Conservation (phyloP, 2,113 vertebrate genomes). For the Raja brachyura region DNA sequence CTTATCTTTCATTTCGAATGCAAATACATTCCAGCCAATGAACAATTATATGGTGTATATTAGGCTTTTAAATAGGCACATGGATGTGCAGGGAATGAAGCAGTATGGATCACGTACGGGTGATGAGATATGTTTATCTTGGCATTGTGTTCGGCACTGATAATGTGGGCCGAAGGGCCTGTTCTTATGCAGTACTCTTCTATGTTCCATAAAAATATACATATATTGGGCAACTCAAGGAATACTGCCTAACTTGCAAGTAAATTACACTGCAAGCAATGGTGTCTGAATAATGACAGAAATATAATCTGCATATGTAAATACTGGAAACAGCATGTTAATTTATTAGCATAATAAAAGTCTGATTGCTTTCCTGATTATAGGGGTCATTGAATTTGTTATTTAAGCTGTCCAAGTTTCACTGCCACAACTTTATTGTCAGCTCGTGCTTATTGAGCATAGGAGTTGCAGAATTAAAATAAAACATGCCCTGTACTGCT, state of each 20-base stretch:
- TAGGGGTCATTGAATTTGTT: neutral
- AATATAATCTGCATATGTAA: neutral
- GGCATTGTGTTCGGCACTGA: too few relatives aligned
- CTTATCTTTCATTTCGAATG: neutral
- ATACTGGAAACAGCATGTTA: neutral
- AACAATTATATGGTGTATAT: neutral
- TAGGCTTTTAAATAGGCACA: too few relatives aligned
- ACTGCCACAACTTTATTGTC: neutral
- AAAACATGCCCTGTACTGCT: neutral
- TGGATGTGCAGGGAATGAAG: too few relatives aligned
- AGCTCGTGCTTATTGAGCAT: neutral
- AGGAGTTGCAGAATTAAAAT: neutral
- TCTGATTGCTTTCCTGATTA: neutral
- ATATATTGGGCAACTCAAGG: neutral
- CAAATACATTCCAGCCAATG: neutral
- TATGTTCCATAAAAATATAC: too few relatives aligned
- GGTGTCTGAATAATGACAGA: neutral
- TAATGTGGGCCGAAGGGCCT: too few relatives aligned
- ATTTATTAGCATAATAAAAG: neutral
- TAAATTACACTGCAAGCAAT: neutral
- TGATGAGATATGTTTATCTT: too few relatives aligned
- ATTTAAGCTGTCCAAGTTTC: neutral
- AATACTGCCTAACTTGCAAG: neutral
- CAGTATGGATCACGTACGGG: too few relatives aligned
- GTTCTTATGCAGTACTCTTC: too few relatives aligned